Conservation (phyloP, 2,797 vertebrate genomes). For the Chaetophractus vellerosus region DNA sequence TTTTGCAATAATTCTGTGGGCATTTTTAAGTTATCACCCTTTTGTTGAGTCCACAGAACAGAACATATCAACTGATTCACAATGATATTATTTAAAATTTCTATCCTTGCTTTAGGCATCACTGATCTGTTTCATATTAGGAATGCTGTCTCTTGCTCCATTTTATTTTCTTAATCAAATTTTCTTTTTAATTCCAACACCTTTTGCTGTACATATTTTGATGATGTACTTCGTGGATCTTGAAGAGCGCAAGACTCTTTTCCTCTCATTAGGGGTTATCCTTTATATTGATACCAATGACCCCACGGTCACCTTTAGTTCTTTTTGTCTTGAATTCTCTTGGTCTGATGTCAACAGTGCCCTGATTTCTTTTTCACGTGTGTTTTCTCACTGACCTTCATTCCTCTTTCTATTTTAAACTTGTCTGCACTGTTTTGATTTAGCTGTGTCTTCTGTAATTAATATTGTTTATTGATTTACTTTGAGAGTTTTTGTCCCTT, state of each 20-base stretch:
- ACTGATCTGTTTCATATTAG: not conserved
- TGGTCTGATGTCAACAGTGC: not conserved
- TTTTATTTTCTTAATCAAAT: not conserved
- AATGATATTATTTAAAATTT: too few relatives aligned
- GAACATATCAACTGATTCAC: not conserved
- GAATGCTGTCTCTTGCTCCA: not conserved
- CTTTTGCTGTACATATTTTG: not conserved
- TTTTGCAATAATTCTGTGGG: not conserved
- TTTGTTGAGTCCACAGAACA: too few relatives aligned
- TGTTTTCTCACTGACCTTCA: not conserved
- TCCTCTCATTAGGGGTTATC: not conserved
- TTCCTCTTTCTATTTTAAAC: not conserved
- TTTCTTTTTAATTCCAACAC: not conserved
- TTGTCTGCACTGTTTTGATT: not conserved
- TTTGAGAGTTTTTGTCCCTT: not conserved
- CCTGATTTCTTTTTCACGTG: not conserved
- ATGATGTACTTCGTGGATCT: not conserved
- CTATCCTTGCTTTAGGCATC: not conserved
- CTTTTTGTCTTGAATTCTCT: not conserved
- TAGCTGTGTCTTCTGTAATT: not conserved
- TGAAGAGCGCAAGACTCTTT: not conserved
- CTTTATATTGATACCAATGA: not conserved
- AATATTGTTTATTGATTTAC: not conserved
- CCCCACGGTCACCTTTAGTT: not conserved
- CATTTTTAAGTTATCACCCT: not conserved